phyloP scores from a whole-genome alignment of 1,140 invertebrate genomes.

The Pectinophora gossypiella region DNA sequence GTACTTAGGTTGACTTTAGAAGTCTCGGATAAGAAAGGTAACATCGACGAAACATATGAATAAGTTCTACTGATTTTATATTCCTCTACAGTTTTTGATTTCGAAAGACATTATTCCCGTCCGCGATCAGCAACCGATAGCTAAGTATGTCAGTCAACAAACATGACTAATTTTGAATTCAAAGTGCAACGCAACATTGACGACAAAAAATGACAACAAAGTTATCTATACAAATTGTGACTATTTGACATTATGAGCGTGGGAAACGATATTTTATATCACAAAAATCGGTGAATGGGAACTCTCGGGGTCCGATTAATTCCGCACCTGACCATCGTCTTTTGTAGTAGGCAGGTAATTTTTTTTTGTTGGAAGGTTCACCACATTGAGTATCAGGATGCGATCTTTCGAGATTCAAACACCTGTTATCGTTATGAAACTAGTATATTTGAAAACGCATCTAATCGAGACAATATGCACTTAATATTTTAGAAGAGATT shows the following conservation, averaged over 20 bases:
- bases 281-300: conserved; percentile 23
- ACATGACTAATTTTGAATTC: conserved; percentile 1
- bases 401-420: neutral
- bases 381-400: neutral
- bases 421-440: conserved; percentile 15
- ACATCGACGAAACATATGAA: too few relatives aligned
- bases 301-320: conserved; percentile 26
- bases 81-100: too few relatives aligned
- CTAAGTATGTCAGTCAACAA: too few relatives aligned
- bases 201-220: neutral
- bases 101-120: too few relatives aligned
- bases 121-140: too few relatives aligned
- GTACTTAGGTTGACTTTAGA: too few relatives aligned
- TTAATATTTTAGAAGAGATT: too few relatives aligned
- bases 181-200: neutral
- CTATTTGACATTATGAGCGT: conserved; percentile 26
- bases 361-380: conserved; percentile 21
- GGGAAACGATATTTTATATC: conserved; percentile 34
- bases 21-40: too few relatives aligned
- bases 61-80: too few relatives aligned
- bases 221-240: conserved; percentile 4
- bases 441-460: conserved; percentile 19
- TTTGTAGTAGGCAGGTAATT: conserved; percentile 43
- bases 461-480: too few relatives aligned
- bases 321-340: conserved; percentile 38